phyloP scores from a whole-genome alignment of 1,140 invertebrate species.

The Drosophila cardini region DNA sequence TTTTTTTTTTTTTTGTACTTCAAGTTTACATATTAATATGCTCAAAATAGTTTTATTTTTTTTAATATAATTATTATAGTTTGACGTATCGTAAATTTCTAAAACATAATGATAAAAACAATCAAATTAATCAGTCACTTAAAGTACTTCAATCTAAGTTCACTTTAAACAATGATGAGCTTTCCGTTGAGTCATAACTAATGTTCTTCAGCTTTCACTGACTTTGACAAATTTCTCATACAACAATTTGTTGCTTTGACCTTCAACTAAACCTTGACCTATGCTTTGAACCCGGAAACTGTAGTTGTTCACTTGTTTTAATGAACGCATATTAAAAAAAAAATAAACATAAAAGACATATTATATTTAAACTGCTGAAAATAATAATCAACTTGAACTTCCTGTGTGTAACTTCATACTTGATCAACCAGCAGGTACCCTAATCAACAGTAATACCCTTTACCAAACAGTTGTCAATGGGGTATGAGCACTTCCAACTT shows the following conservation, averaged over 20 bases:
- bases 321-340: constrained; percentile 20
- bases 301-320: not conserved
- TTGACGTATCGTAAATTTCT: too few species aligned
- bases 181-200: too few species aligned
- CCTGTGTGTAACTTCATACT: constrained; percentile 35
- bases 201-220: too few species aligned
- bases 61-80: too few species aligned
- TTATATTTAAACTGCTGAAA: constrained; percentile 11
- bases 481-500: not conserved
- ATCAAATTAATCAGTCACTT: too few species aligned
- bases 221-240: not conserved
- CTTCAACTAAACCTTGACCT: constrained; percentile 5
- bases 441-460: constrained; percentile 16
- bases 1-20: too few species aligned
- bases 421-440: constrained; percentile 1
- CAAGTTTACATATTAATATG: too few species aligned
- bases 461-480: not conserved
- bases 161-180: too few species aligned
- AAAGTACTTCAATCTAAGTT: too few species aligned
- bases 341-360: not conserved
- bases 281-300: not conserved
- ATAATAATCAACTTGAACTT: constrained; percentile 37
- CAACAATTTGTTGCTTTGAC: not conserved
- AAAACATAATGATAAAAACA: too few species aligned
- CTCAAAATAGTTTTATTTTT: too few species aligned